Percentiles rank a stretch among this genome's conserved stretches.
Conservation (phyloP, 2,888 invertebrate genomes). For the Alloscopus bannaensis region DNA sequence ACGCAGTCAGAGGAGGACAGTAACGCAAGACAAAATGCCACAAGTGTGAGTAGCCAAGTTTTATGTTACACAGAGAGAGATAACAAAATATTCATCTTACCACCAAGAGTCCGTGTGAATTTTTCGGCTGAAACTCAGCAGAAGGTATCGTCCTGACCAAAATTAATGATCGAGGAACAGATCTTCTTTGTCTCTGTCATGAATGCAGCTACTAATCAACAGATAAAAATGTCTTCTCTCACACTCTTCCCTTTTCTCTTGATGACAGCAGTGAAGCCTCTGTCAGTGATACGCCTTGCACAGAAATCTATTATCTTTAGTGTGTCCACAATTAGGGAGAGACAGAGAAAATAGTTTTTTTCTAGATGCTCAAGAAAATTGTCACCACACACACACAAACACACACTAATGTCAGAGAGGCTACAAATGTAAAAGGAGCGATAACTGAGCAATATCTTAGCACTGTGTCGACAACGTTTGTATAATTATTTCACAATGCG, state of each 20-base stretch:
- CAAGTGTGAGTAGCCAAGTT: slow-evolving; percentile 13
- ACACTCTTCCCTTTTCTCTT: slow-evolving; percentile 30
- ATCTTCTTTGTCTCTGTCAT: slow-evolving; percentile 53
- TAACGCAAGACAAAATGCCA: background rate
- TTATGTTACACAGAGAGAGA: slow-evolving; percentile 32
- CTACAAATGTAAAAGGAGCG: background rate
- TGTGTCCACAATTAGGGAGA: background rate
- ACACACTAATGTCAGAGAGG: background rate
- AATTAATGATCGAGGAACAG: slow-evolving; percentile 54
- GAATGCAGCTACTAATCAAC: slow-evolving; percentile 52
- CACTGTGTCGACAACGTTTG: background rate
- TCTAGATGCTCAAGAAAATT: background rate
- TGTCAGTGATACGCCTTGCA: background rate
- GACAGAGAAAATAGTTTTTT: background rate
- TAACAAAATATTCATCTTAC: slow-evolving; percentile 52
- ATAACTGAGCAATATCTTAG: background rate
- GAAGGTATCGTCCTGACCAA: slow-evolving; percentile 47
- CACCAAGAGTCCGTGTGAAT: slow-evolving; percentile 18
- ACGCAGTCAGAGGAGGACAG: slow-evolving; percentile 2
- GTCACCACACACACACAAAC: too few species aligned
- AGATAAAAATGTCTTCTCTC: slow-evolving; percentile 39
- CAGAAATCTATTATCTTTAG: background rate
- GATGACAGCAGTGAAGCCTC: slow-evolving; percentile 43
- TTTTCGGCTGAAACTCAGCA: background rate
- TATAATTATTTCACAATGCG: too few species aligned